Evolutionary conservation across 2,888 invertebrate genomes (phyloP).

Genomic region (Meta bourneti): DNA sequence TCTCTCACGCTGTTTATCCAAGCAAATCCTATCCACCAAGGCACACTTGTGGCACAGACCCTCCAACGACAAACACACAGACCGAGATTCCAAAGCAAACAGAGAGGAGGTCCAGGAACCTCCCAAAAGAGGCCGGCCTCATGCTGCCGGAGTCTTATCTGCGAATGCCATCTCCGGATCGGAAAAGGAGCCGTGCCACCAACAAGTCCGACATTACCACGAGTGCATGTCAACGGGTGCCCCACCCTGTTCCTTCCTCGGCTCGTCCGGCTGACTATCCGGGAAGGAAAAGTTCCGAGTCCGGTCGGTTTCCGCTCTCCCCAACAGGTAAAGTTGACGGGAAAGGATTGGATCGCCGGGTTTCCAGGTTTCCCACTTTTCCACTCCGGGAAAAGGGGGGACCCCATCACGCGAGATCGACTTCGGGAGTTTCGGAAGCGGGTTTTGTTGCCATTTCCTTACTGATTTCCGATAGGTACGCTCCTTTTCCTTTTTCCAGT

Average conservation of each 20-base stretch:
- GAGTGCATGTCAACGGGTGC: conserved; percentile 23
- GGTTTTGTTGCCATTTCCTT: conserved; percentile 27
- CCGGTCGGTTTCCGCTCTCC: conserved; percentile 68
- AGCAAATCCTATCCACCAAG: too few relatives aligned
- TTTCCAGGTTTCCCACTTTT: conserved; percentile 38
- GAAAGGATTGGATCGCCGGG: conserved; percentile 28
- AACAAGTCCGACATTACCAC: not conserved
- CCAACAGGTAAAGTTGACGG: conserved; percentile 27
- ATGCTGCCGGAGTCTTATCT: conserved; percentile 55
- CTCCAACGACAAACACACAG: too few relatives aligned
- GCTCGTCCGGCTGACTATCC: conserved; percentile 52
- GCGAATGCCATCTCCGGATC: conserved; percentile 68
- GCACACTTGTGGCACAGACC: too few relatives aligned
- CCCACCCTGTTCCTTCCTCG: conserved; percentile 68
- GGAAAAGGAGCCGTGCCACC: conserved; percentile 64
- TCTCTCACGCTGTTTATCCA: too few relatives aligned
- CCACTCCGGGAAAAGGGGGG: conserved; percentile 21
- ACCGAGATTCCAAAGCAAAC: too few relatives aligned
- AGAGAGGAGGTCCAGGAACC: not conserved
- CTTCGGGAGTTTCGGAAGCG: not conserved
- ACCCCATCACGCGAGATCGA: conserved; percentile 38
- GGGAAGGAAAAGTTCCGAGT: conserved; percentile 70
- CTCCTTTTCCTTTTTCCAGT: not conserved
- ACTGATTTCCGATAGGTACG: not conserved
- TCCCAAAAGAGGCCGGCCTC: not conserved